Conservation (phyloP, 2,797 vertebrate genomes). For the Pempheris klunzingeri region DNA sequence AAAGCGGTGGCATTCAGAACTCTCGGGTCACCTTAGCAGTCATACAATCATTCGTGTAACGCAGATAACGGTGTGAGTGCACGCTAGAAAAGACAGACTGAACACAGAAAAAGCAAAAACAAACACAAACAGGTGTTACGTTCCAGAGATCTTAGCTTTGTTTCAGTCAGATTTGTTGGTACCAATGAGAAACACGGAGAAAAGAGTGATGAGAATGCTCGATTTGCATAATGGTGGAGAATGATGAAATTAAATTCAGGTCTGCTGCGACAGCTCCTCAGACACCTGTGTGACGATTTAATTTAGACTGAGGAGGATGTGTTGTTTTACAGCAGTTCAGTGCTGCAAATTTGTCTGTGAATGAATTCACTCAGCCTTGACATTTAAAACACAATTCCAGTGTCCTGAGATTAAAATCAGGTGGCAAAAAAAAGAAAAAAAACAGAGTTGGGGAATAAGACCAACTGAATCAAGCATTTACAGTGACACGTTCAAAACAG, state of each 20-base stretch:
- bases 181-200: conserved; percentile 19
- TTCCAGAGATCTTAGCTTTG: conserved; percentile 24
- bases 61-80: conserved; percentile 51
- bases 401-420: conserved; percentile 12
- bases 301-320: conserved; percentile 33
- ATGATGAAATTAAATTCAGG: conserved; percentile 13
- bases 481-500: conserved; percentile 12
- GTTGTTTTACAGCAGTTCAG: conserved; percentile 23
- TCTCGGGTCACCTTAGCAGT: conserved; percentile 52
- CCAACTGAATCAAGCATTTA: conserved; percentile 37
- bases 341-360: conserved; percentile 4
- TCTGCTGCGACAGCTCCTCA: conserved; percentile 25
- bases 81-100: conserved; percentile 20
- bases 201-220: conserved; percentile 9
- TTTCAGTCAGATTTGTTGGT: conserved; percentile 25
- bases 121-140: neutral
- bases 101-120: conserved; percentile 15
- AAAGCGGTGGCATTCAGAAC: conserved; percentile 55
- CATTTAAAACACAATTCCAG: conserved; percentile 10
- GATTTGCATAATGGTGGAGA: conserved; percentile 38
- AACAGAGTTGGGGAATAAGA: conserved; percentile 18
- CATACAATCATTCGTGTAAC: conserved; percentile 68
- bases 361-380: conserved; percentile 11
- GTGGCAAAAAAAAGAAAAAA: conserved; percentile 25
- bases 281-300: neutral